Base-by-base conservation (phyloP, 2,113 vertebrate species). In the Amphiprion percula region DNA sequence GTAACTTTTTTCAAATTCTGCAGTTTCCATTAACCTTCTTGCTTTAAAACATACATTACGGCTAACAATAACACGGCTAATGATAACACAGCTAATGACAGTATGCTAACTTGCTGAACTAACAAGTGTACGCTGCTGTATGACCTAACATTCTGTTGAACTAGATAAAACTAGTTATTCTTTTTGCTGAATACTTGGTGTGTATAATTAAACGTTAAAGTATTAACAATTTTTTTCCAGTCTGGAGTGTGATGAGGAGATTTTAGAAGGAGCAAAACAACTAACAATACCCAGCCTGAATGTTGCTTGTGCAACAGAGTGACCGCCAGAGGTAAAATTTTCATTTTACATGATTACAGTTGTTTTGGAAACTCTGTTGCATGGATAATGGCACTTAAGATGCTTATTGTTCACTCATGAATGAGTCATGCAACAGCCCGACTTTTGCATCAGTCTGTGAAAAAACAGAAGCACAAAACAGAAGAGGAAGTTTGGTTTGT, bases 311-410 rank as follows among this genome's bases (percentile, higher is more conserved):
- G 46, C 44, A 64, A 68, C 69, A 65, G 58, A 63, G 82, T 55
- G 30, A 67, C 60, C 1, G 61, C 83, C 77, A 75, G 68, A 84
- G 78, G 67, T 66, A 12, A 64, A 5, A 37, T 75, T 68, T 82
- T 39, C 53, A 74, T 80, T 74, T 85, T 50, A 65, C 44, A 75
- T 82, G 68, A 80, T 68, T 68, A 67, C 53, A 28, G 68, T 72
- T 68, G 65, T 74, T 75, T 68, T 49, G 59, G 44, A 74, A 65
- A 46, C 41, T 70, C 54, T n/a, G 39, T 59, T n/a, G 60, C 60
- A 64, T 5, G 30, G 64, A 79, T 66, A 74, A 83, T 33, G 21
- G 44, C 66, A 68, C 74, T 64, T 69, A 53, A 65, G 67, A 69
- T 46, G 62, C 52, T 68, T 53, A 65, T 30, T 50, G 63, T 71